Conservation (phyloP, 2,113 vertebrate genomes). For the Falcunculus frontatus region DNA sequence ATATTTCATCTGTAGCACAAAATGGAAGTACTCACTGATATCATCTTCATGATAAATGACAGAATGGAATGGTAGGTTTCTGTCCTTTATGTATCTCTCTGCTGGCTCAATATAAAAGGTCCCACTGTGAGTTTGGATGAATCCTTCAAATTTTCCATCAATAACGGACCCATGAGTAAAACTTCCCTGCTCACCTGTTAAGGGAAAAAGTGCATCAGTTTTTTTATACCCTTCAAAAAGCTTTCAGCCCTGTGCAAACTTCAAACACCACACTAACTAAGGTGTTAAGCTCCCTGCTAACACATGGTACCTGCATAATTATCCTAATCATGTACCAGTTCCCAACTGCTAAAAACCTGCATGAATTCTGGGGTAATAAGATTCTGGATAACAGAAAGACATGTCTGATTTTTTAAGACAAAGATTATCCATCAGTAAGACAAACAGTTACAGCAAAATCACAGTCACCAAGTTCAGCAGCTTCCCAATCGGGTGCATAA, state of each 20-base stretch:
- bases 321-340: not conserved
- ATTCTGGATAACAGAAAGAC: not conserved
- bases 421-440: not conserved
- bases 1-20: not conserved
- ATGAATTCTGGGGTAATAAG: not conserved
- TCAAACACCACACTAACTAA: not conserved
- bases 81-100: conserved; percentile 88
- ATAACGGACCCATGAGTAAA: conserved; percentile 90
- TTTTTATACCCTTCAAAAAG: not conserved
- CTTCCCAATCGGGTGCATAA: not conserved
- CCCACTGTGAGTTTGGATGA: conserved; percentile 88
- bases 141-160: conserved; percentile 94
- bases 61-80: conserved; percentile 85
- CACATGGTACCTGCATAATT: not conserved
- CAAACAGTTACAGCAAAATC: not conserved
- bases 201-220: not conserved
- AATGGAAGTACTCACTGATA: conserved; percentile 83
- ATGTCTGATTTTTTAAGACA: not conserved
- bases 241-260: not conserved
- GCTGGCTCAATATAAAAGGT: conserved; percentile 94
- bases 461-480: not conserved
- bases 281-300: not conserved
- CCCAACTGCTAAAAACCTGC: not conserved
- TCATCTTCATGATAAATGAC: conserved; percentile 98
- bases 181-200: conserved; percentile 88